Evolutionary conservation across 2,113 vertebrate species (phyloP).

Genomic region (Otolemur garnettii): DNA sequence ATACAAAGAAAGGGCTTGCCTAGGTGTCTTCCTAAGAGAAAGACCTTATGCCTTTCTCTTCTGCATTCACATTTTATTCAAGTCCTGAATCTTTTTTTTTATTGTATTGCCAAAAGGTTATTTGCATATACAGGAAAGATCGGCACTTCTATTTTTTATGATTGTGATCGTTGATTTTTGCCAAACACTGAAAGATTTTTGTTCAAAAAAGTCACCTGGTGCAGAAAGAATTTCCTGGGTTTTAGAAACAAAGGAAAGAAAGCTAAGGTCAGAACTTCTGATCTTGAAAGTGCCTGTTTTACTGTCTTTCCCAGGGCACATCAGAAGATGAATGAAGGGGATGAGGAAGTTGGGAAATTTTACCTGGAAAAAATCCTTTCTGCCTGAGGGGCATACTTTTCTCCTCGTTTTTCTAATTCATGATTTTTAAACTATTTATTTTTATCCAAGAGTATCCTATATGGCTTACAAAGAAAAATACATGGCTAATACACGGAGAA

Average conservation of each 20-base stretch:
- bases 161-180: conserved; percentile 60
- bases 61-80: not conserved
- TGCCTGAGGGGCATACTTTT: not conserved
- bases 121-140: conserved; percentile 55
- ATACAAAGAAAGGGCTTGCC: not conserved
- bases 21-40: not conserved
- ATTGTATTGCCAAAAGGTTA: not conserved
- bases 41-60: not conserved
- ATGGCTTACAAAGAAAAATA: not conserved
- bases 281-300: conserved; percentile 68
- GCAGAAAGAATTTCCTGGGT: conserved; percentile 27
- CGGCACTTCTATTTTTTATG: conserved; percentile 58
- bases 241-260: conserved; percentile 77
- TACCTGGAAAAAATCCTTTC: conserved; percentile 2
- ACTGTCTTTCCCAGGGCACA: conserved; percentile 28
- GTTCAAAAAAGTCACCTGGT: conserved; percentile 44
- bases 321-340: conserved; percentile 57
- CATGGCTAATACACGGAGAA: not conserved
- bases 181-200: conserved; percentile 58
- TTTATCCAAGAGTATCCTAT: not conserved
- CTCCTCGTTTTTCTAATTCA: not conserved
- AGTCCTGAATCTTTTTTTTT: not conserved
- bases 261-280: conserved; percentile 64
- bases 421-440: conserved; percentile 33
- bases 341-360: conserved; percentile 13